Conservation (phyloP, 2,113 vertebrate genomes). For the Dendrocopos noguchii region DNA sequence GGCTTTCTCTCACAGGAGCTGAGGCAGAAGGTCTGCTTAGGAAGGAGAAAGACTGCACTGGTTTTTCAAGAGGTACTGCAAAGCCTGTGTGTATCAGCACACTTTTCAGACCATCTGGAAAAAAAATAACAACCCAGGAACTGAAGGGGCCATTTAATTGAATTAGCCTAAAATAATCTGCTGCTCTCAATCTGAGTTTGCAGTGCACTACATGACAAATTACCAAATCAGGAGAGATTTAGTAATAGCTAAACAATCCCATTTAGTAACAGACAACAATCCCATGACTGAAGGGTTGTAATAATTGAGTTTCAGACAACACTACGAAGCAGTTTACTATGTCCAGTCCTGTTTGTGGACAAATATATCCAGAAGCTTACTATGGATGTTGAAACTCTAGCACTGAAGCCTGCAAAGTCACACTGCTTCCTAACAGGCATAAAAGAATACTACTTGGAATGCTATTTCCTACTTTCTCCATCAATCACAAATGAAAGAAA, state of each 20-base stretch:
- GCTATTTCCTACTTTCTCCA: too few relatives aligned
- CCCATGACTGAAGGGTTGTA: background rate
- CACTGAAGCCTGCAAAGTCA: background rate
- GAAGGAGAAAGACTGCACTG: background rate
- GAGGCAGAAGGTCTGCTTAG: background rate
- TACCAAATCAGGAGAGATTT: slow-evolving; percentile 7
- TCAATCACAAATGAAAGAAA: too few relatives aligned
- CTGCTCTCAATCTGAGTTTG: slow-evolving; percentile 1
- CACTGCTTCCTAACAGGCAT: too few relatives aligned
- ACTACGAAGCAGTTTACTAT: background rate
- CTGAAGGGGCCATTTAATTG: slow-evolving; percentile 16
- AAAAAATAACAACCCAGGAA: background rate
- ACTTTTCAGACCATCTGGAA: slow-evolving; percentile 17
- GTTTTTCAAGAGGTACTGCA: background rate
- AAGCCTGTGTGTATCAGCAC: slow-evolving; percentile 26
- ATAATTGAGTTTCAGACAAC: slow-evolving; percentile 23
- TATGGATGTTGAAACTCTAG: background rate
- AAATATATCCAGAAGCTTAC: slow-evolving; percentile 20
- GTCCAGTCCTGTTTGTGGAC: background rate
- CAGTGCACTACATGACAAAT: background rate
- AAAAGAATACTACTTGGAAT: too few relatives aligned
- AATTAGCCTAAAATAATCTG: slow-evolving; percentile 41
- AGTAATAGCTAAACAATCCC: too few relatives aligned
- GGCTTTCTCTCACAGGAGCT: background rate
- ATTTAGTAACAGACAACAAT: background rate